These are phyloP conservation scores for Syritta pipiens DNA, from an alignment of 2,888 invertebrate genomes.

Conservation along the genomic window DNA sequence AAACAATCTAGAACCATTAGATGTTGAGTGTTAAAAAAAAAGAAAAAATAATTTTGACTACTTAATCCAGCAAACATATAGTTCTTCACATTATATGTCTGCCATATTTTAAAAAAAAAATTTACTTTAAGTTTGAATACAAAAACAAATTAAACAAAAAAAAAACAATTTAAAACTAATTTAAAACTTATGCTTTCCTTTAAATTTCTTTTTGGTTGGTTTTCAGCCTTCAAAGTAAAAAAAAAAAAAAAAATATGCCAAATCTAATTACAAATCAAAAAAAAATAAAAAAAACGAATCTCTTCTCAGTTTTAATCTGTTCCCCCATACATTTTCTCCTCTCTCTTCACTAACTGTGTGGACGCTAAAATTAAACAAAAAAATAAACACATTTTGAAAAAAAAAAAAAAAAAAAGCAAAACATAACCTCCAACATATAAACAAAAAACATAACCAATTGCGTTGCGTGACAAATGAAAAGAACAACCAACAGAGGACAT, in stretches of 20 bases:
- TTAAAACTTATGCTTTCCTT: slow-evolving; percentile 67
- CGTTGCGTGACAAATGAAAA: slow-evolving; percentile 46
- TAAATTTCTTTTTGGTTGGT: slow-evolving; percentile 68
- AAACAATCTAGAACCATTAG: slow-evolving; percentile 54
- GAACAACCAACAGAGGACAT: slow-evolving; percentile 61
- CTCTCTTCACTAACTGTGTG: slow-evolving; percentile 59
- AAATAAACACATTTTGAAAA: neutral
- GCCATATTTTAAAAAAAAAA: slow-evolving; percentile 20
- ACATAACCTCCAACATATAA: slow-evolving; percentile 15
- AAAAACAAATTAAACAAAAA: slow-evolving; percentile 1
- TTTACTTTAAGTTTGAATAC: slow-evolving; percentile 37
- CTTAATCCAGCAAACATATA: slow-evolving; percentile 26
- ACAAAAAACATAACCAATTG: slow-evolving; percentile 3
- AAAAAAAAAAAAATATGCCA: slow-evolving; percentile 41
- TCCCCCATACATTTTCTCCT: slow-evolving; percentile 33
- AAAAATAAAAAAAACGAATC: slow-evolving; percentile 49
- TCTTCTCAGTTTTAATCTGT: slow-evolving; percentile 55
- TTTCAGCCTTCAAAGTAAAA: slow-evolving; percentile 65
- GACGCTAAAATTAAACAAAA: slow-evolving; percentile 28
- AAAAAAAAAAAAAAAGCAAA: slow-evolving; percentile 13
- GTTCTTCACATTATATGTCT: slow-evolving; percentile 18
- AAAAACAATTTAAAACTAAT: slow-evolving; percentile 39
- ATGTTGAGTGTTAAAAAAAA: slow-evolving; percentile 25
- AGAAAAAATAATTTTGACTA: too few relatives aligned
- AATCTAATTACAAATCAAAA: slow-evolving; percentile 58